Base-by-base conservation (phyloP, 2,113 vertebrate genomes). In the Peromyscus californicus region DNA sequence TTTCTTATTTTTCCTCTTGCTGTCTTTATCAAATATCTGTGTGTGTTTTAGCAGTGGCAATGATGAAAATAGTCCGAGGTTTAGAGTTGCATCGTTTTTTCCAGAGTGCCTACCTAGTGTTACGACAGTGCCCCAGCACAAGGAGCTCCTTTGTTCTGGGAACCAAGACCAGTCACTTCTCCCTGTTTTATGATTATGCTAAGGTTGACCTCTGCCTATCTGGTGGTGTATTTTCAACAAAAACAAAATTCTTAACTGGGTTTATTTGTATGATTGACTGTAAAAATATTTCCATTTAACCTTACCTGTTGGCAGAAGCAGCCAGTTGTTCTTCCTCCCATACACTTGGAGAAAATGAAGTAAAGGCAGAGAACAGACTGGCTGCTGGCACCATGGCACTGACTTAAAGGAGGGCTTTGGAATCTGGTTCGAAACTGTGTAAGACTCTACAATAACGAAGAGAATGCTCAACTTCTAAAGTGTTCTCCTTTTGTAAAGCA, bases 281-380 rank as follows among this genome's bases (percentile, higher is more conserved):
- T 93, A 98, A 97, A 84, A 61, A 17, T 31, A 61, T 95, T 98
- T 93, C 82, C 69, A 89, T 93, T 94, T 54, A 91, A 93, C 51
- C 48, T 65, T 22, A 75, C 42, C 61, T 90, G 65, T 89, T 92
- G 79, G 54, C 24, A 76, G 69, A 97, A 26, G 74, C 12, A 93
- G 76, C 36, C 1, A 89, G 16, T 33, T 4, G 33, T 91, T 75
- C 61, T 29, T 84, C 61, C 65, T 74, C n/a, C 19, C 31, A 22
- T 69, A 21, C 59, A 24, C 31, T 94, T 89, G 82, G 54, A 78
- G 76, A 39, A 89, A 69, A 61, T 42, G 26, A 7, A 61, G 80
- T 90, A 48, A 90, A 88, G 89, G 70, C 65, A 95, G 84, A 24
- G 84, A 97, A 86, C n/a, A 76, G 85, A 89, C 57, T 22, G 89